These are phyloP conservation scores for Nasonovia ribisnigri DNA, from an alignment of 2,888 invertebrate genomes.

Conservation along the genomic window DNA sequence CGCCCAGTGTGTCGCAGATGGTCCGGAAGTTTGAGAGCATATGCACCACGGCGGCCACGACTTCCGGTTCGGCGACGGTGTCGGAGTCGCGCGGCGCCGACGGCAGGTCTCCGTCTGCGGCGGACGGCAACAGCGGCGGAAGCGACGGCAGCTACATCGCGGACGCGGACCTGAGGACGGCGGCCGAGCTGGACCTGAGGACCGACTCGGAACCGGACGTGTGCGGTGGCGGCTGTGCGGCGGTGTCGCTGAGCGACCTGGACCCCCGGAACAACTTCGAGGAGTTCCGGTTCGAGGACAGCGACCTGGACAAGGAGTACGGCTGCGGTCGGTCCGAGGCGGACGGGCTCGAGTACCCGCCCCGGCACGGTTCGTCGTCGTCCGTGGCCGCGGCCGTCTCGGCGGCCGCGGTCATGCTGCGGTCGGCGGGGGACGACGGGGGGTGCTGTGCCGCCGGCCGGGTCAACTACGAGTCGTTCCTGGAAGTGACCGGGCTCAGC, in stretches of 20 bases:
- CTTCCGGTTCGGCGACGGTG: not conserved
- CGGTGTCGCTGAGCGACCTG: conserved; percentile 15
- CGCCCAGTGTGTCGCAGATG: conserved; percentile 68
- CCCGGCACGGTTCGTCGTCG: conserved; percentile 59
- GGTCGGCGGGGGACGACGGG: conserved; percentile 71
- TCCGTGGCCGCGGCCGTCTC: not conserved
- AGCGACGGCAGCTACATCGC: conserved; percentile 64
- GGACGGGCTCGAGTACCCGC: conserved; percentile 68
- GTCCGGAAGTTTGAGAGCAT: conserved; percentile 68
- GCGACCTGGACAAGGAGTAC: conserved; percentile 72
- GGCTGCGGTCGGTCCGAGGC: conserved; percentile 69
- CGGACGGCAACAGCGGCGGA: conserved; percentile 75
- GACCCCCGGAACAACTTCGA: conserved; percentile 79
- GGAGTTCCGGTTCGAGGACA: conserved; percentile 83
- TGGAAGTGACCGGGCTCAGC: conserved; percentile 84
- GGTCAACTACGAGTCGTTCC: conserved; percentile 78
- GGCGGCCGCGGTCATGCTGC: not conserved
- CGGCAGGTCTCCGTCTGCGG: conserved; percentile 74
- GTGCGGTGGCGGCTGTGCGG: not conserved
- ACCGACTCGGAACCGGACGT: not conserved
- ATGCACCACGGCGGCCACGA: conserved; percentile 70
- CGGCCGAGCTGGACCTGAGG: not conserved
- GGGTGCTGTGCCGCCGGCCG: conserved; percentile 70
- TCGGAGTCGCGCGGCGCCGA: not conserved
- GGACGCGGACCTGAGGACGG: conserved; percentile 74